Evolutionary conservation across 2,888 invertebrate species (phyloP).

Genomic region (Drosophila ustulata): DNA sequence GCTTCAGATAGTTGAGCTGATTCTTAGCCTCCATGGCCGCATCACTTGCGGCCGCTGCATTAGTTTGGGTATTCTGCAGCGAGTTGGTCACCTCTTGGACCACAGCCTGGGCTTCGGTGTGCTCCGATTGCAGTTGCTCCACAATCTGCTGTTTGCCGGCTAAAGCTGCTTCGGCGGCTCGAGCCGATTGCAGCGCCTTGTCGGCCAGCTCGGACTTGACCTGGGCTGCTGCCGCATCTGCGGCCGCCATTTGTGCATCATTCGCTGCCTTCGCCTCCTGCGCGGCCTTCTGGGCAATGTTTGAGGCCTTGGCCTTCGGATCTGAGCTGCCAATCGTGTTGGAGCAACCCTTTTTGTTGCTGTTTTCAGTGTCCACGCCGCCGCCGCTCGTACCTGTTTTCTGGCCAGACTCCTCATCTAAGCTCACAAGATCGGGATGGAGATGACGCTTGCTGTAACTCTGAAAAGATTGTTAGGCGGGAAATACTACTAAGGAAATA

Average conservation of each 20-base stretch:
- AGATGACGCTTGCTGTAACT: conserved; percentile 37
- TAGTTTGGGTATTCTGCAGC: conserved; percentile 88
- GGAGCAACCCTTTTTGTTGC: not conserved
- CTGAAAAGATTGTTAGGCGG: conserved; percentile 6
- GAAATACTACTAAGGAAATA: not conserved
- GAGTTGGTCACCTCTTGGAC: conserved; percentile 88
- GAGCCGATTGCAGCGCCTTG: conserved; percentile 89
- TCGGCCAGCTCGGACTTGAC: conserved; percentile 90
- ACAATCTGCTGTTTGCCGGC: conserved; percentile 90
- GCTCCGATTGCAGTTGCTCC: conserved; percentile 89
- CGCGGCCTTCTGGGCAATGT: conserved; percentile 90
- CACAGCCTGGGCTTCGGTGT: conserved; percentile 88
- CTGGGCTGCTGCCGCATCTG: conserved; percentile 90
- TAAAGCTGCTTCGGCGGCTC: conserved; percentile 89
- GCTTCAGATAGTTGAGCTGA: conserved; percentile 85
- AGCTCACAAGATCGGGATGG: conserved; percentile 19
- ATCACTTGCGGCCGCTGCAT: conserved; percentile 87
- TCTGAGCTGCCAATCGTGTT: conserved; percentile 17
- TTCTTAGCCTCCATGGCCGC: conserved; percentile 88
- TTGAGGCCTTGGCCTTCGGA: conserved; percentile 86
- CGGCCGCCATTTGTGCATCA: conserved; percentile 90
- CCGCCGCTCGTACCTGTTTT: not conserved
- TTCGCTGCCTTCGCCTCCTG: conserved; percentile 90
- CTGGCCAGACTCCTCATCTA: conserved; percentile 17
- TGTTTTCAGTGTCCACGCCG: not conserved